Percentiles rank a stretch among this genome's conserved stretches.
Evolutionary conservation across 2,113 vertebrate species (phyloP).

Genomic region (Leptobrachium ailaonicum): DNA sequence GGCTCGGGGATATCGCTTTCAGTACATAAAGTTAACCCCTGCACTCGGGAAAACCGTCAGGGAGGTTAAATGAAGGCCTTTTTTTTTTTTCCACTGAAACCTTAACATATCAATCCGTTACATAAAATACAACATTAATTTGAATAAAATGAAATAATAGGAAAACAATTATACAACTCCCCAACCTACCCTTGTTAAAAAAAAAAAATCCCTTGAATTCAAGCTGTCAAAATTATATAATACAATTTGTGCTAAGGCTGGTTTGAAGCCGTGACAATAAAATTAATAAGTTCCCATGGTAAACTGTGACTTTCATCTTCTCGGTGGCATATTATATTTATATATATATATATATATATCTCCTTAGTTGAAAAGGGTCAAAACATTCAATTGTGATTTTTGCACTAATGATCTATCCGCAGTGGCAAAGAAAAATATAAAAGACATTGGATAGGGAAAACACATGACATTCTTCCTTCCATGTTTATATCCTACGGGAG

Average conservation of each 20-base stretch:
- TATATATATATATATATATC: background rate
- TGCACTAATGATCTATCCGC: conserved; percentile 26
- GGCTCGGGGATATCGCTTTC: no score
- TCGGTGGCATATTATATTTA: background rate
- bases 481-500: conserved; percentile 10
- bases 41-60: no score
- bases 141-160: no score
- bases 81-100: no score
- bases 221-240: conserved; percentile 21
- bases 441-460: conserved; percentile 16
- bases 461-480: conserved; percentile 26
- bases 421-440: conserved; percentile 12
- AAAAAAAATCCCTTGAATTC: background rate
- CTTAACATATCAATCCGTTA: no score
- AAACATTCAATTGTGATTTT: conserved; percentile 10
- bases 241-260: background rate
- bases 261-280: background rate
- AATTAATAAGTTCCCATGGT: conserved; percentile 27
- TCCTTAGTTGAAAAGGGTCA: conserved; percentile 13
- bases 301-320: conserved; percentile 11
- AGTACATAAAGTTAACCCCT: no score
- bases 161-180: no score
- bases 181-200: no score
- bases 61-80: no score
- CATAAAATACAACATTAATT: no score